Base-by-base conservation (phyloP, 2,113 vertebrate genomes). In the Damaliscus lunatus region DNA sequence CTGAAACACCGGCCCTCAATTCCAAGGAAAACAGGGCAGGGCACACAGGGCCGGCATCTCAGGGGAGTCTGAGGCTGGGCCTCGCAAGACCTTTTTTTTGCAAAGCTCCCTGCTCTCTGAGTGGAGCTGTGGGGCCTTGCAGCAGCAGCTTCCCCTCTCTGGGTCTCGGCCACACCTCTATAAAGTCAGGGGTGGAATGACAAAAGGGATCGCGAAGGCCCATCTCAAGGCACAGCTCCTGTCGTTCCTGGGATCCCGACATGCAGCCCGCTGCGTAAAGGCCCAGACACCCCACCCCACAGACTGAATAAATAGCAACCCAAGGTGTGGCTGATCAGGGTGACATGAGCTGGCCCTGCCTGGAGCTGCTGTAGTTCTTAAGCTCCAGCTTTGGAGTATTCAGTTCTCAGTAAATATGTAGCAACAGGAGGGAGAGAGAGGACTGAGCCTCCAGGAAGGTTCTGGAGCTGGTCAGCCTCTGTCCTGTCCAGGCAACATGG, bases 1-100 rank as follows among this genome's bases (percentile, higher is more conserved):
- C 80, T 89, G 78, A n/a, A 78, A 95, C 77, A 77, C 80, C 46
- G 62, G 94, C 87, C 74, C 85, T 55, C 55, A 81, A 81, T 67
- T 84, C 60, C 71, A 46, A 71, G 80, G 77, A 88, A 93, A 80
- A 36, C 17, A 0, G 59, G 91, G 31, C 57, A 48, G 52, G 29
- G 87, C 31, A 46, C 46, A 19, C 0, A 80, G 82, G 82, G 67
- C 90, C 3, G 0, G 82, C 33, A 19, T 43, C 59, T 15, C 21
- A 2, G 25, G 9, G 46, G 53, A 25, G 33, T 16, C 53, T 10
- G 0, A 2, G 59, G 71, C 36, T 27, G 8, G 25, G 82, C 40
- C 57, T 88, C 1, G 0, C 52, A 90, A 90, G 87, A 36, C 40
- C 31, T 78, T 60, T 60, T 60, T 71, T 71, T 33, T 33, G 62